Base-by-base conservation (phyloP, 2,888 invertebrate species). In the Bellardia bayeri region DNA sequence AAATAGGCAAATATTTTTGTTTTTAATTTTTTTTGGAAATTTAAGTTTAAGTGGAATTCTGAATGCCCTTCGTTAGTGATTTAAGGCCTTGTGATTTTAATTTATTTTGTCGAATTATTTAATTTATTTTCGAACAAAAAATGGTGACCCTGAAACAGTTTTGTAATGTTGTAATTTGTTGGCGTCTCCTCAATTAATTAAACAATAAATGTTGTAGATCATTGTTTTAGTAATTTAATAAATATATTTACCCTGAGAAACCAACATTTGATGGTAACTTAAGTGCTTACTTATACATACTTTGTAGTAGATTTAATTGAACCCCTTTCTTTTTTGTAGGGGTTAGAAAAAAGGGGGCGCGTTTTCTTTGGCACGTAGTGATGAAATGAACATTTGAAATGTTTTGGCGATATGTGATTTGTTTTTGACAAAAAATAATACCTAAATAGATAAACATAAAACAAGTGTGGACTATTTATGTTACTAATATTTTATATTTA, bases 321-420 rank as follows among this genome's bases (percentile, higher is more conserved):
- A 66, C 42, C 42, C n/a, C 63, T 37, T 37, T 63, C 37, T 37
- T 63, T 49, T 63, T 75, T 45, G 74, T 74, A 61, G 61, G 42
- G 78, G 14, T 30, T 13, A n/a, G 30, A 64, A 72, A 71, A 54
- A 56, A 49, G 84, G 79, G 79, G 84, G 84, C 84, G 51, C 79
- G 84, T 61, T 84, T 58, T 6, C 11, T 49, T 78, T 40, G 66
- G 40, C 84, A 84, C 84, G 79, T 64, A 84, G 68, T 11, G 1
- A 23, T 23, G 6, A 37, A 40, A 78, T 71, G 76, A 54, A 83
- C 63, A 13, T 63, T 64, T 71, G 23, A 33, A 56, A 83, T 71
- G 72, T 42, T 37, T 64, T 2, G n/a, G 9, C 37, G 13, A 49
- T 9, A 11, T 49, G 4, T 63, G 6, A 16, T 45, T 63, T 63